Evolutionary conservation across 1,140 invertebrate species (phyloP).

Genomic region (Aphelenchoides avenae): DNA sequence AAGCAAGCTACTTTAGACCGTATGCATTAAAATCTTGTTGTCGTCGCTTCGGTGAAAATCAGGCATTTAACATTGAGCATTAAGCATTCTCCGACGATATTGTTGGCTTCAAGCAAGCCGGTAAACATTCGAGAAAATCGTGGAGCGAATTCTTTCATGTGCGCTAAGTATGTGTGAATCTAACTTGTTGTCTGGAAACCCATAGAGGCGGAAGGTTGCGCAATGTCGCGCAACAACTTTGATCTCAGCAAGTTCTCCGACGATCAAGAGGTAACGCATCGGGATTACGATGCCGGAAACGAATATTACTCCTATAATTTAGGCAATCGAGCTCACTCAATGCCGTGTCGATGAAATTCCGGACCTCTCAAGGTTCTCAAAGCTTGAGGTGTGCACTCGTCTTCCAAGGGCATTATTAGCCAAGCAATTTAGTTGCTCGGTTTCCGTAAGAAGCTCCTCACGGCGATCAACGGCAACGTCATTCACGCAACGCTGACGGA

Average conservation of each 20-base stretch:
- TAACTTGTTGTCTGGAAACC: too few species aligned
- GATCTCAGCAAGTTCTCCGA: slow-evolving; percentile 5
- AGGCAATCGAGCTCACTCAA: slow-evolving; percentile 6
- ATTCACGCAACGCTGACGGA: neutral
- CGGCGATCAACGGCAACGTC: slow-evolving; percentile 10
- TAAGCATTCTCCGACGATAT: too few species aligned
- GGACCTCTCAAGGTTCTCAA: slow-evolving; percentile 6
- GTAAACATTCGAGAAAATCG: too few species aligned
- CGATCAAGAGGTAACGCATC: neutral
- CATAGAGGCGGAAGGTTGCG: too few species aligned
- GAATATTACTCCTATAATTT: neutral
- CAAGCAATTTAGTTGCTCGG: neutral
- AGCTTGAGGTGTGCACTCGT: slow-evolving; percentile 1
- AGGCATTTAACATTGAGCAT: too few species aligned
- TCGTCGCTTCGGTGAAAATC: too few species aligned
- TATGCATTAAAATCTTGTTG: too few species aligned
- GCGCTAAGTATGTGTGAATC: too few species aligned
- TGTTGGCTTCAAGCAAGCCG: too few species aligned
- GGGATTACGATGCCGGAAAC: neutral
- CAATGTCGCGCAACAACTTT: too few species aligned
- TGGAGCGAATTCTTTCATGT: too few species aligned
- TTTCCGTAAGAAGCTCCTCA: slow-evolving; percentile 9
- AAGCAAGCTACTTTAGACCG: too few species aligned
- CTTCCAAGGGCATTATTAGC: neutral
- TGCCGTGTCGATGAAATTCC: slow-evolving; percentile 9